These are phyloP conservation scores for Lasioglossum pauxillum DNA, from an alignment of 2,888 invertebrate genomes.

Conservation along the genomic window DNA sequence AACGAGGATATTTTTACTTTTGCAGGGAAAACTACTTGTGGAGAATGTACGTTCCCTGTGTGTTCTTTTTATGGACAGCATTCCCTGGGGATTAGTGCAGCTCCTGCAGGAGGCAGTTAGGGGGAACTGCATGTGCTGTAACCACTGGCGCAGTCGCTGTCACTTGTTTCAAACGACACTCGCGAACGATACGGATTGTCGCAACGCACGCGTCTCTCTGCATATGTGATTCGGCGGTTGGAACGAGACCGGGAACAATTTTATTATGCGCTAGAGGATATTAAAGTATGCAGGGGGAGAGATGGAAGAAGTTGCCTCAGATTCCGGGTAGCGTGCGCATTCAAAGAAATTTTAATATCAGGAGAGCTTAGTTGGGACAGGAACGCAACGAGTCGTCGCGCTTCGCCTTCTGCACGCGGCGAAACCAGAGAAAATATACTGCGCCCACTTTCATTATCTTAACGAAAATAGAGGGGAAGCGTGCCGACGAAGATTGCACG, in stretches of 20 bases:
- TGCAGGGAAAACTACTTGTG: neutral
- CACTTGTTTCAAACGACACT: neutral
- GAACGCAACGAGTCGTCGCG: neutral
- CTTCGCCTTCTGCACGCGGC: neutral
- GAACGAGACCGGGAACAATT: conserved; percentile 8
- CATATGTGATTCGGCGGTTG: neutral
- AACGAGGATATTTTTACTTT: too few relatives aligned
- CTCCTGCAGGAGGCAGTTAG: neutral
- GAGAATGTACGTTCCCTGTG: neutral
- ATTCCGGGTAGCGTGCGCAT: conserved; percentile 14
- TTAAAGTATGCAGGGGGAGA: conserved; percentile 9
- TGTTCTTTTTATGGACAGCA: neutral
- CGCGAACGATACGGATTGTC: neutral
- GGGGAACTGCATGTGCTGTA: neutral
- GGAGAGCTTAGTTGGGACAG: conserved; percentile 34
- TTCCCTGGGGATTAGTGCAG: conserved; percentile 2
- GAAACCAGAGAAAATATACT: conserved; percentile 14
- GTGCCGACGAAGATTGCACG: conserved; percentile 38
- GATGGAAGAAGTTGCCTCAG: conserved; percentile 7
- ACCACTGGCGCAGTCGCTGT: neutral
- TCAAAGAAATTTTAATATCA: conserved; percentile 57
- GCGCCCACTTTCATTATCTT: conserved; percentile 55
- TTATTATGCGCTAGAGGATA: conserved; percentile 23
- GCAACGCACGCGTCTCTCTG: neutral
- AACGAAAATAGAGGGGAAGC: conserved; percentile 7